Percentiles rank a stretch among this genome's conserved stretches.
phyloP scores from a whole-genome alignment of 2,888 invertebrate species.

The Erynnis tages region DNA sequence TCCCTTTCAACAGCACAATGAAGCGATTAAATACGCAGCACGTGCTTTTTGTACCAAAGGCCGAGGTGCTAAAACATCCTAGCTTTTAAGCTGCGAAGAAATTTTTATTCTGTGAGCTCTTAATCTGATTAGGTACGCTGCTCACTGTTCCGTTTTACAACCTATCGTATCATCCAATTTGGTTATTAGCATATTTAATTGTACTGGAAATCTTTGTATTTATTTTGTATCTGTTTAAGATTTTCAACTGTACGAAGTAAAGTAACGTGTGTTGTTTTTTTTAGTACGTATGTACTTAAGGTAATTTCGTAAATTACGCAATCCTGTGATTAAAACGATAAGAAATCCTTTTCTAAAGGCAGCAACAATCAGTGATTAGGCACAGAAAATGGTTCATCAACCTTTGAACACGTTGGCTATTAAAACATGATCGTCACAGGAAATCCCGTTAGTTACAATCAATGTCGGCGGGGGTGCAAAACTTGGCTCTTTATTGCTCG shows the following conservation, averaged over 20 bases:
- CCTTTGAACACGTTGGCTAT: background rate
- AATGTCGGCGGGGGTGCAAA: slow-evolving; percentile 56
- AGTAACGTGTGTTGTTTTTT: too few relatives aligned
- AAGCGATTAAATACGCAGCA: slow-evolving; percentile 25
- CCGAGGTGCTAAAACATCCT: slow-evolving; percentile 6
- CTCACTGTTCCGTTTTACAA: slow-evolving; percentile 5
- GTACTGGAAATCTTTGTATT: too few relatives aligned
- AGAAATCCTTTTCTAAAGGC: too few relatives aligned
- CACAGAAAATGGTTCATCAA: background rate
- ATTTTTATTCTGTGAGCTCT: slow-evolving; percentile 10
- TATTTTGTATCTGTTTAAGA: too few relatives aligned
- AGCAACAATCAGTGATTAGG: too few relatives aligned
- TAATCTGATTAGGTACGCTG: slow-evolving; percentile 7
- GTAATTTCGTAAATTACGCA: too few relatives aligned
- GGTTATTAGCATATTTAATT: background rate
- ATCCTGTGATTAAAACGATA: too few relatives aligned
- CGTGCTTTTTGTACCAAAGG: slow-evolving; percentile 9
- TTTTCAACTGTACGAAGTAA: too few relatives aligned
- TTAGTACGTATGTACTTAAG: too few relatives aligned
- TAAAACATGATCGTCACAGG: slow-evolving; percentile 48
- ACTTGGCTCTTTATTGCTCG: slow-evolving; percentile 45
- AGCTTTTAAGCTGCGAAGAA: background rate
- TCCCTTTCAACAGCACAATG: slow-evolving; percentile 24
- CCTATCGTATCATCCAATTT: slow-evolving; percentile 3
- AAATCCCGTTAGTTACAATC: slow-evolving; percentile 54